These are phyloP conservation scores for Astropecten irregularis DNA, from an alignment of 53 echinoderm and acorn worm genomes.

Conservation along the genomic window DNA sequence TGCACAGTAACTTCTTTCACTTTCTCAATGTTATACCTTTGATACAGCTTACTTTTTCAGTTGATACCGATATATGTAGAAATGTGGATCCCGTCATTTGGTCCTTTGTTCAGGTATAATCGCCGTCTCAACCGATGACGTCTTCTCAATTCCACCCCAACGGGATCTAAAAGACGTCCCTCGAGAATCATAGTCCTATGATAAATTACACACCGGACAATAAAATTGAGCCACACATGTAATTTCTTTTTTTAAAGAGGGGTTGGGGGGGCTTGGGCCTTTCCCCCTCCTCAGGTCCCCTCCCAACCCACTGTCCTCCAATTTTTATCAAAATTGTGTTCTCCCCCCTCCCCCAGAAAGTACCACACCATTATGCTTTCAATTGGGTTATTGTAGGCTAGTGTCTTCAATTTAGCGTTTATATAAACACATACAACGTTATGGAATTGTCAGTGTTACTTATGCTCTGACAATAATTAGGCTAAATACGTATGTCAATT, in stretches of 20 bases:
- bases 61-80: too few species aligned
- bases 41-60: too few species aligned
- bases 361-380: not conserved
- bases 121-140: constrained; percentile 23
- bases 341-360: not conserved
- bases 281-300: not conserved
- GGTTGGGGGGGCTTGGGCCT: not conserved
- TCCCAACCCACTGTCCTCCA: not conserved
- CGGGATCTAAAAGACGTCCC: constrained; percentile 27
- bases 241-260: not conserved
- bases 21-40: too few species aligned
- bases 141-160: constrained; percentile 20
- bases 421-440: not conserved
- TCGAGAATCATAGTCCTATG: not conserved
- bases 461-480: too few species aligned
- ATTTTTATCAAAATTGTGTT: not conserved
- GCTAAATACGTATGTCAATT: too few species aligned
- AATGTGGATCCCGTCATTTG: constrained; percentile 8
- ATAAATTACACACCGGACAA: too few species aligned
- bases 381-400: not conserved
- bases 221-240: too few species aligned
- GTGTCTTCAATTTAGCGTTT: not conserved
- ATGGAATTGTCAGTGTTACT: too few species aligned
- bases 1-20: too few species aligned
- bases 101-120: constrained; percentile 18